Base-by-base conservation (phyloP, 1,140 invertebrate species). In the Drosophila hydei region DNA sequence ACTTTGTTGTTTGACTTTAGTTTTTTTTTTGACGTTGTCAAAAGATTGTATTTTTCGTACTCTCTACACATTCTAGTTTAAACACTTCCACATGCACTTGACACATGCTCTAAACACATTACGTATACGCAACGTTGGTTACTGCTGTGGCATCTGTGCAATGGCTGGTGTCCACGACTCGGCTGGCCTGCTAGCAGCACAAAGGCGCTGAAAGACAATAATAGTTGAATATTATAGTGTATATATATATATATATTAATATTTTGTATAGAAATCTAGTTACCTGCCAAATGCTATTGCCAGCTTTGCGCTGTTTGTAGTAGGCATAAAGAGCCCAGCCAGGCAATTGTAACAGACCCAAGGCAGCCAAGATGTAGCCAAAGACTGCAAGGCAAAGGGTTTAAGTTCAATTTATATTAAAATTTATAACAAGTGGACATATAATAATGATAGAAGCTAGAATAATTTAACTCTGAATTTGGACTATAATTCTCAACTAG, bases 271-370 rank as follows among this genome's bases (percentile, higher is more conserved):
- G 2, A 8, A 6, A 8, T 30, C 9, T 14, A 16, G 14, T 42
- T 42, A 88, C 83, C 72, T 73, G 54, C 64, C 68, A 74, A 36
- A 71, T 63, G 51, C 50, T 76, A 55, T 48, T 47, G 6, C 25
- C 16, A 0, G 47, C 50, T 9, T 48, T 19, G 23, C 72, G 75
- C 23, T 83, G 62, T 38, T 79, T 77, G 27, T 65, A 77, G 60
- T 76, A 19, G 30, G 71, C 72, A 60, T 90, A 91, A 23, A 80
- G 9, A 12, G 89, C 92, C 92, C 92, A 93, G 21, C 92, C 78
- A 16, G 93, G 93, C 14, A 94, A 51, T 68, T 93, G 92, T 14
- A 92, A 3, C 6, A 93, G 69, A 7, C 92, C 92, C 65, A 93
- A 73, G 1, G 77, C 89, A 11, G 92, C 92, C 92, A 94, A 58